Evolutionary conservation across 2,113 vertebrate genomes (phyloP).

Genomic region (Strix aluco): DNA sequence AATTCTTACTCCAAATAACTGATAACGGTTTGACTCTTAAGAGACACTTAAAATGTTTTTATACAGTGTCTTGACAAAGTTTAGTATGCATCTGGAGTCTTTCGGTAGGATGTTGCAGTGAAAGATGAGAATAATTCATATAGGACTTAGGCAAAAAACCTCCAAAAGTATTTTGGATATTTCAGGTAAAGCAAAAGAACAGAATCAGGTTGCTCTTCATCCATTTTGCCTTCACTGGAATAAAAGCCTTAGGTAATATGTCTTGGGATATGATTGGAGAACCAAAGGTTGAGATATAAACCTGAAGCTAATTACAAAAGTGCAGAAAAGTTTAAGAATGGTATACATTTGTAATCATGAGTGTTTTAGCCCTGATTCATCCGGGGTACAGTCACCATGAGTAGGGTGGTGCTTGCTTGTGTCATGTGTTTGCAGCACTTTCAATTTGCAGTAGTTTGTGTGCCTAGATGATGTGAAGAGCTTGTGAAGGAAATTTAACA

Average conservation of each 20-base stretch:
- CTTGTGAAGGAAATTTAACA: not conserved
- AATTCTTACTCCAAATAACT: not conserved
- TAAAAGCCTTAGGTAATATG: not conserved
- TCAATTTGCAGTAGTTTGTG: not conserved
- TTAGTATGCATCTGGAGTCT: not conserved
- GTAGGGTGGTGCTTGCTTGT: not conserved
- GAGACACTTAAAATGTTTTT: not conserved
- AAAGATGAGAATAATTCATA: not conserved
- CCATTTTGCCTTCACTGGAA: not conserved
- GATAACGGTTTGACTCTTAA: not conserved
- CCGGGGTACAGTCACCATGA: rapidly evolving
- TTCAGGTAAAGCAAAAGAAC: not conserved
- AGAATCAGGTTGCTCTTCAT: not conserved
- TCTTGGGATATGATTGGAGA: not conserved
- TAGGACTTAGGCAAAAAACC: not conserved
- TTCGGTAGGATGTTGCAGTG: not conserved
- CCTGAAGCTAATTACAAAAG: not conserved
- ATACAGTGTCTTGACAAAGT: not conserved
- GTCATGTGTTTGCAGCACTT: not conserved
- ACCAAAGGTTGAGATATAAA: not conserved
- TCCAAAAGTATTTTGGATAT: not conserved
- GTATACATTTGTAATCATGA: rapidly evolving
- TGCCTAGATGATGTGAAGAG: not conserved
- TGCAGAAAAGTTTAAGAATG: not conserved
- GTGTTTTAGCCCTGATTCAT: not conserved